Evolutionary conservation across 1,140 invertebrate species (phyloP).

Genomic region (Leptopilina clavipes): DNA sequence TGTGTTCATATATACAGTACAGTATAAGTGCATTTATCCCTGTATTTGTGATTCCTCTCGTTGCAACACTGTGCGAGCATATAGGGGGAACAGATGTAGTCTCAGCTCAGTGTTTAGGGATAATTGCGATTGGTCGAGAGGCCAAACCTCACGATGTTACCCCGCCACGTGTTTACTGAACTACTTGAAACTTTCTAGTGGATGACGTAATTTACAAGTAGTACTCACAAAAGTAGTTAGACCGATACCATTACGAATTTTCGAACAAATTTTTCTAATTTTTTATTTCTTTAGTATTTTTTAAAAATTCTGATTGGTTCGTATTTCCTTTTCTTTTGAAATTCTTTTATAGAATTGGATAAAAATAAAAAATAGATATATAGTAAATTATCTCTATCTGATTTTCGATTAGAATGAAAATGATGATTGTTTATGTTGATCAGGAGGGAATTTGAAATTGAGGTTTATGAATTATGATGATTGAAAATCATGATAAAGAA

Average conservation of each 20-base stretch:
- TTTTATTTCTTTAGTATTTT: too few relatives aligned
- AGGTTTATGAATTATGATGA: background rate
- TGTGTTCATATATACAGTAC: background rate
- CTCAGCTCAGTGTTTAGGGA: constrained; percentile 28
- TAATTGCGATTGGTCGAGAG: constrained; percentile 32
- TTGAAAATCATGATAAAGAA: background rate
- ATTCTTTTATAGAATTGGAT: too few relatives aligned
- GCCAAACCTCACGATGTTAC: constrained; percentile 27
- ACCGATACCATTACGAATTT: background rate
- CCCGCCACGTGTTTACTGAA: constrained; percentile 26
- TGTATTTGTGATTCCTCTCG: background rate
- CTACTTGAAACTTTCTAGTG: constrained; percentile 35
- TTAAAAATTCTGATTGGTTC: too few relatives aligned
- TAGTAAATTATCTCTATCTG: too few relatives aligned
- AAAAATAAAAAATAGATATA: too few relatives aligned
- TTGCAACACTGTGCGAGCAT: constrained; percentile 16
- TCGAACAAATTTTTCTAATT: background rate
- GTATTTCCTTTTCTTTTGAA: too few relatives aligned
- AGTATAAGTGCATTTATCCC: background rate
- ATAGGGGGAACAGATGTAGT: constrained; percentile 27
- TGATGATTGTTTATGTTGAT: too few relatives aligned
- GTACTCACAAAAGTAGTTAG: background rate
- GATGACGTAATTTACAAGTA: constrained; percentile 30
- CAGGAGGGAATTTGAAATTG: too few relatives aligned
- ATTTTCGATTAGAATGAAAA: too few relatives aligned